Conservation (phyloP, 2,797 vertebrate genomes). For the Otolemur crassicaudatus region DNA sequence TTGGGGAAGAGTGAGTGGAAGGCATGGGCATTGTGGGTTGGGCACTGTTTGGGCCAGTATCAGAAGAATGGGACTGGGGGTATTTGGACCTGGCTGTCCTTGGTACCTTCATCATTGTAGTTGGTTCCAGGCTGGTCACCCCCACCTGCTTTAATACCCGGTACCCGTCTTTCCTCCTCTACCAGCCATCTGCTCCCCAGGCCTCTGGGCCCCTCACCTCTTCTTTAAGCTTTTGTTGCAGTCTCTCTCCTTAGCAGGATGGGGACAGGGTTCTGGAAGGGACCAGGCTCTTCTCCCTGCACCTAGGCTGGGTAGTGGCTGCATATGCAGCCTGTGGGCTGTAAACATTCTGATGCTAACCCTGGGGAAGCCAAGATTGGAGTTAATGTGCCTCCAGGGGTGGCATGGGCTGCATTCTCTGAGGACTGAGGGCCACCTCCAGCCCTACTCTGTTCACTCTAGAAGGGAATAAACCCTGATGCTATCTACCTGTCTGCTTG, state of each 20-base stretch:
- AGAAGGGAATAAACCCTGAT: neutral
- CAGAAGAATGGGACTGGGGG: neutral
- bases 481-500: neutral
- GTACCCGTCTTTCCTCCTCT: neutral
- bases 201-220: neutral
- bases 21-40: fast-evolving
- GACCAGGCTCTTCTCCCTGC: neutral
- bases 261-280: neutral
- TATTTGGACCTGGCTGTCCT: neutral
- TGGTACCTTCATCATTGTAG: neutral
- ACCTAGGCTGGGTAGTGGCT: neutral
- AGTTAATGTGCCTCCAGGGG: neutral
- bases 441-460: neutral
- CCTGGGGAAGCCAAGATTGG: neutral
- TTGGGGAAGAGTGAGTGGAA: fast-evolving
- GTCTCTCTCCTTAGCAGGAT: neutral
- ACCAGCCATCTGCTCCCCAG: neutral
- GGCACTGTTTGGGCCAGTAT: neutral
- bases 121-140: neutral
- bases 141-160: slow-evolving; percentile 22
- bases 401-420: neutral
- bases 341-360: no score
- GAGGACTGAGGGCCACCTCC: neutral
- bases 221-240: neutral
- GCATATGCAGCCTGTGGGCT: neutral